Conservation (phyloP, 2,888 invertebrate species). For the Lasius fuliginosus region DNA sequence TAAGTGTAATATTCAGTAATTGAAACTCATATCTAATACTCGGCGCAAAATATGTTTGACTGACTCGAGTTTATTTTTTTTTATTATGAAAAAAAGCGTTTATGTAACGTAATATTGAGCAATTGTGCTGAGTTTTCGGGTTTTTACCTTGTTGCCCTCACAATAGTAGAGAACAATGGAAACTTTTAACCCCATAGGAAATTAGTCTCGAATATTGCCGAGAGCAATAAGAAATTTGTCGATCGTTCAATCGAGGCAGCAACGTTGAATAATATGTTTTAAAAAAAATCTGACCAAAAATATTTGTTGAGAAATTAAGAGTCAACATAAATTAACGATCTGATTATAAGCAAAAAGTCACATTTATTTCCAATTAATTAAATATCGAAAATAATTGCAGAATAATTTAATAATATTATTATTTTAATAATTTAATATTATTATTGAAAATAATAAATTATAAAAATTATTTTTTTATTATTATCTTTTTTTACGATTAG, state of each 20-base stretch:
- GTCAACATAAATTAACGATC: not conserved
- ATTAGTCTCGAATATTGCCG: conserved; percentile 47
- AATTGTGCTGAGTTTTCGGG: not conserved
- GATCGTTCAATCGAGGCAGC: not conserved
- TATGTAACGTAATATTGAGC: not conserved
- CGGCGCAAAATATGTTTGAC: not conserved
- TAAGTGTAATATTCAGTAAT: not conserved
- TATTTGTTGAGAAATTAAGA: not conserved
- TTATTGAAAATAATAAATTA: too few relatives aligned
- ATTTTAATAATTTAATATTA: too few relatives aligned
- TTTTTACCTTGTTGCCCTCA: conserved; percentile 25
- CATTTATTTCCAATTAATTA: not conserved
- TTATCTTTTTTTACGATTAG: too few relatives aligned
- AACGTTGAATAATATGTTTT: not conserved
- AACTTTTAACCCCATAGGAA: conserved; percentile 30
- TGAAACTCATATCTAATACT: not conserved
- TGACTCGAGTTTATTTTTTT: conserved; percentile 5
- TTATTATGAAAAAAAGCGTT: not conserved
- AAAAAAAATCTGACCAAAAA: conserved; percentile 1
- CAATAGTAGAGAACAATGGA: conserved; percentile 38
- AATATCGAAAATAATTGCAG: not conserved
- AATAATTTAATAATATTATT: too few relatives aligned
- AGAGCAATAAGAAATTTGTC: conserved; percentile 27
- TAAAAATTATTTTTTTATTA: too few relatives aligned
- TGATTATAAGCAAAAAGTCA: not conserved